Percentiles rank a stretch among this genome's conserved stretches.
phyloP scores from a whole-genome alignment of 2,113 vertebrate species.

The Apus apus region DNA sequence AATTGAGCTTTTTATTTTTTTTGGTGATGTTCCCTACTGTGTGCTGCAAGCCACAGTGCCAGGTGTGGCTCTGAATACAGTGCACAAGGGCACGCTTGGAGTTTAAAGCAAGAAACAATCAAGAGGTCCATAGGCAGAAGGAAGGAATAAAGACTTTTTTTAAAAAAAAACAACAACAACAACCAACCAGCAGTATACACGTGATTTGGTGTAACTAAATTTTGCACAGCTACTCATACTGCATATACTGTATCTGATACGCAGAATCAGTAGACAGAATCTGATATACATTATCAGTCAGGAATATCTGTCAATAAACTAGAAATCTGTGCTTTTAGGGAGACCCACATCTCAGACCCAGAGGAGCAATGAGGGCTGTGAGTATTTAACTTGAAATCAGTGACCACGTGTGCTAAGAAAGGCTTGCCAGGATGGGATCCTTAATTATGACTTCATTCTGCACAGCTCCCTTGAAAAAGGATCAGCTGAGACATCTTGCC shows the following conservation, averaged over 20 bases:
- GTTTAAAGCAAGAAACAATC: neutral
- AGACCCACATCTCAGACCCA: neutral
- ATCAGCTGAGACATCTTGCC: conserved; percentile 38
- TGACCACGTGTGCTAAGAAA: neutral
- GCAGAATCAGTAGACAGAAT: neutral
- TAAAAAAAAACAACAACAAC: too few relatives aligned
- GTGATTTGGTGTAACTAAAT: neutral
- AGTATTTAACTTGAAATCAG: neutral
- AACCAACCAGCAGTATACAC: too few relatives aligned
- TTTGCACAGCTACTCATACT: neutral
- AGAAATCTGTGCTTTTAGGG: neutral
- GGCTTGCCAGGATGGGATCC: conserved; percentile 12
- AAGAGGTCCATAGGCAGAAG: neutral
- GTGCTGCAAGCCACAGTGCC: neutral
- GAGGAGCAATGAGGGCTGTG: neutral
- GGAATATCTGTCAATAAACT: neutral
- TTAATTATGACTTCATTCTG: conserved; percentile 39
- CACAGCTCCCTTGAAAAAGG: neutral
- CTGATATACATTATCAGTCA: neutral
- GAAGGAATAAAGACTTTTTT: neutral
- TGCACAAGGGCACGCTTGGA: neutral
- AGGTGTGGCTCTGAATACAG: neutral
- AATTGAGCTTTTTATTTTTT: neutral
- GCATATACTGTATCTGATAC: neutral
- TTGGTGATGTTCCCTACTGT: neutral